These are phyloP conservation scores for Sericinus montela DNA, from an alignment of 2,888 invertebrate genomes.

Conservation along the genomic window DNA sequence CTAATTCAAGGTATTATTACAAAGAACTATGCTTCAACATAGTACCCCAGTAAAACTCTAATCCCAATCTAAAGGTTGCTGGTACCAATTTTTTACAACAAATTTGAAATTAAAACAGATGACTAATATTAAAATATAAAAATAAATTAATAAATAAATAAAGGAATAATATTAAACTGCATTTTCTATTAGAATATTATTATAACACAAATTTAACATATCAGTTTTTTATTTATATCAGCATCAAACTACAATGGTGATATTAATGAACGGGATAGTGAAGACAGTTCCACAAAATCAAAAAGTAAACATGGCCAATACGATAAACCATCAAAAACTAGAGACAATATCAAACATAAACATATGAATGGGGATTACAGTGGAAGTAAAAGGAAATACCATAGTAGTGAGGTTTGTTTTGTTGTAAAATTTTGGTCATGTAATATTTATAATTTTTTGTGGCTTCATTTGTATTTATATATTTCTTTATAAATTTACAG, in stretches of 20 bases:
- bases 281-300: constrained; percentile 45
- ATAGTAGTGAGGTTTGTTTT: constrained; percentile 62
- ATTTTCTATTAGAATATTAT: too few species aligned
- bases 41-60: too few species aligned
- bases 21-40: too few species aligned
- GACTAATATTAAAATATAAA: too few species aligned
- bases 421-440: background rate
- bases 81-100: too few species aligned
- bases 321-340: constrained; percentile 30
- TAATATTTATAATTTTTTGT: too few species aligned
- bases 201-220: background rate
- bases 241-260: constrained; percentile 57
- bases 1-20: too few species aligned
- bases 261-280: constrained; percentile 56
- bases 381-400: constrained; percentile 53
- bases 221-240: constrained; percentile 32
- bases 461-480: too few species aligned
- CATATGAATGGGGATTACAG: constrained; percentile 56
- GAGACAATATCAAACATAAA: constrained; percentile 30
- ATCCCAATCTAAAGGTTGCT: too few species aligned
- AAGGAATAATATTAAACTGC: too few species aligned
- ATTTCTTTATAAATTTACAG: constrained; percentile 31
- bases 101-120: too few species aligned
- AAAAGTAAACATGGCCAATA: constrained; percentile 37
- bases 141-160: too few species aligned